Evolutionary conservation across 2,888 invertebrate genomes (phyloP).

Genomic region (Phalera bucephala): DNA sequence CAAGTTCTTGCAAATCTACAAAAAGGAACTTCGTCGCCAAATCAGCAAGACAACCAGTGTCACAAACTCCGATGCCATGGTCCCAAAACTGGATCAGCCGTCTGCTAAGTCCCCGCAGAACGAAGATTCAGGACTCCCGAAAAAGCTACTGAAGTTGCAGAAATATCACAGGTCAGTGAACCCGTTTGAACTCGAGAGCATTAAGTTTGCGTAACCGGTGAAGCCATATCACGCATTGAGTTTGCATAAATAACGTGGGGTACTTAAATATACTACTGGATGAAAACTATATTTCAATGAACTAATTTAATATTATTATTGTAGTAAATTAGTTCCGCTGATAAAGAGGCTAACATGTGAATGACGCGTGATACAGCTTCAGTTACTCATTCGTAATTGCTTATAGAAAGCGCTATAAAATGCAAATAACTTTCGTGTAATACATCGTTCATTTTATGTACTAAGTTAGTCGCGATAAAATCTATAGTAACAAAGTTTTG

Average conservation of each 20-base stretch:
- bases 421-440: neutral
- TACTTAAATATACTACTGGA: constrained; percentile 2
- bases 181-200: constrained; percentile 46
- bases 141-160: constrained; percentile 78
- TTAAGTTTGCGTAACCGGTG: constrained; percentile 53
- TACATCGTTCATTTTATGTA: neutral
- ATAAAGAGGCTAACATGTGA: constrained; percentile 18
- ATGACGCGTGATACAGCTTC: constrained; percentile 16
- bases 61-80: constrained; percentile 84
- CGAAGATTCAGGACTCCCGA: constrained; percentile 66
- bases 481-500: neutral
- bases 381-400: constrained; percentile 5
- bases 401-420: constrained; percentile 2
- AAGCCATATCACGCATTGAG: constrained; percentile 34
- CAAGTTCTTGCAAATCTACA: constrained; percentile 64
- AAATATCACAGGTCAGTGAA: constrained; percentile 84
- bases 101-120: constrained; percentile 50
- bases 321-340: constrained; percentile 16
- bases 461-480: neutral
- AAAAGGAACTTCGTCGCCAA: constrained; percentile 72
- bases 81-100: constrained; percentile 71
- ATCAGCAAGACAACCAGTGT: constrained; percentile 85
- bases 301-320: constrained; percentile 3
- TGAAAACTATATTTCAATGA: constrained; percentile 20
- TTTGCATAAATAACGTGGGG: constrained; percentile 19